Evolutionary conservation across 2,888 invertebrate genomes (phyloP), one percentile per base, ranked within the genome.

Genomic region (Acronicta psi): DNA sequence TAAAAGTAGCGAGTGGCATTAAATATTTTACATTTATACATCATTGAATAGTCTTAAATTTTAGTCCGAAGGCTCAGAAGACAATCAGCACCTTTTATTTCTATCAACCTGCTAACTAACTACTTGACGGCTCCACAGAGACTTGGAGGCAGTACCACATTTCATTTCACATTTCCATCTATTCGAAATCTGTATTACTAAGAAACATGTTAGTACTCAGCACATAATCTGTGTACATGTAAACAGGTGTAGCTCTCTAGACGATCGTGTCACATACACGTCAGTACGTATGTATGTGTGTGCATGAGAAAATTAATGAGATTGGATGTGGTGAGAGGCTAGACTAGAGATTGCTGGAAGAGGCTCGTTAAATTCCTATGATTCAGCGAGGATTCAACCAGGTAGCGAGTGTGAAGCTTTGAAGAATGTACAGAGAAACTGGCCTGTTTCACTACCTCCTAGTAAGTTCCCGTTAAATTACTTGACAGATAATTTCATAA

Each of bases 271-370:
- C 46, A 16, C 47, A 13, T 17, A 20, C 31, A 47, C 34, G 17
- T 36, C 42, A 41, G 10, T 18, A 69, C 20, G 23, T 53, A 53
- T 13, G 20, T 59, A 20, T 38, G 17, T 54, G 47, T 34, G 17
- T 54, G 47, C 25, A 37, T 9, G 23, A 37, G 45, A 50, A 45
- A 70, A 69, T 67, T 69, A 58, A 70, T 46, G 45, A 54, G 46
- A 59, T 42, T 37, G 34, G 50, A 64, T 38, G 42, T 40, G 37
- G 42, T 52, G 54, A 37, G 17, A 23, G 13, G 31, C n/a, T 42
- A 50, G 29, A 53, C 38, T 42, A 50, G 18, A 50, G 38, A n/a
- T 38, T 17, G 41, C 58, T 63, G 49, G 66, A 69, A 58, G 38
- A 16, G 29, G 18, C 52, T 36, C n/a, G 10, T 20, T 13, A 11